Base-by-base conservation (phyloP, 2,888 invertebrate species). In the Camptogramma bilineatum region DNA sequence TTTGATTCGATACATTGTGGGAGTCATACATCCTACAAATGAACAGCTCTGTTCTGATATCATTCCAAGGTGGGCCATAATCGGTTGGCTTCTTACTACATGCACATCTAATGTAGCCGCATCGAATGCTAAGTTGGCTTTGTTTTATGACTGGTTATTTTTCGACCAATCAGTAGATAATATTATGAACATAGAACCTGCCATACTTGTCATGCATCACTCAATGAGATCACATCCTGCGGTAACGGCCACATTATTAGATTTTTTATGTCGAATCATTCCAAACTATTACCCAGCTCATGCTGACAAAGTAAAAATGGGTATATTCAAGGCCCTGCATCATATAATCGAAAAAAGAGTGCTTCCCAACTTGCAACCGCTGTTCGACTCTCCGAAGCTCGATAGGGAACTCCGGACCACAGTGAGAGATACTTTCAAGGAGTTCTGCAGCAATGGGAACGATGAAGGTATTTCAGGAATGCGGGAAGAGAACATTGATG, bases 161-260 rank as follows among this genome's bases (percentile, higher is more conserved):
- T 98, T 97, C 88, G 98, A 98, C 77, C 95, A 97, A 18, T 97
- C 97, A 74, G 97, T 96, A 83, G 98, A 98, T 87, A 98, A 97
- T 84, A 98, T 98, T 70, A 98, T 98, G 98, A 98, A 98, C 87
- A 98, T 98, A 75, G 98, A 98, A 90, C 98, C 98, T 19, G 98
- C 97, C 10, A 97, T 98, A 77, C 94, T 98, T 72, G 97, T 98
- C 21, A 98, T 98, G 98, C 97, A 97, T 86, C 97, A 98, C 91
- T 98, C 98, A 51, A 96, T 98, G 96, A 94, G 97, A 80, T 97
- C 97, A 64, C 98, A 98, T 91, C 97, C 98, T 52, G 96, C 96
- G 17, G 97, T 98, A 71, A 98, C 98, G 68, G 97, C 97, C 63
- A 97, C 97, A 17, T 93, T 98, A 69, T 88, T 98, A 75, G 98